phyloP scores from a whole-genome alignment of 2,113 vertebrate species.

The Paratilapia polleni region DNA sequence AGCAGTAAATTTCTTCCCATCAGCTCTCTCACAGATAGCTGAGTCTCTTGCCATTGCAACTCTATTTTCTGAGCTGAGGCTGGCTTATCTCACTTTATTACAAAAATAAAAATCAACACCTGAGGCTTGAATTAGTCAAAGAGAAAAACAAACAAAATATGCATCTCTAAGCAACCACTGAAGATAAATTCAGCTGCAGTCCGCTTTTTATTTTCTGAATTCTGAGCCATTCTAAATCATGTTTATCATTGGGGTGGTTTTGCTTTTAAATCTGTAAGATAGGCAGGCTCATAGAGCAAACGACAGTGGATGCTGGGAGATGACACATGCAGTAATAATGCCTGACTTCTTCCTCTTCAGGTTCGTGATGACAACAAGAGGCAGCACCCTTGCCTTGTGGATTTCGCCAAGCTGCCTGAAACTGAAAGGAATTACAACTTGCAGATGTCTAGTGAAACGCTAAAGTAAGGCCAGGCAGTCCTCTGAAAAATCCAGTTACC shows the following conservation, averaged over 20 bases:
- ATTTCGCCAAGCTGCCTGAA: conserved; percentile 95
- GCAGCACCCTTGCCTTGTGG: conserved; percentile 97
- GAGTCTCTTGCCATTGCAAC: not conserved
- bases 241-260: not conserved
- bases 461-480: conserved; percentile 85
- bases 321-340: not conserved
- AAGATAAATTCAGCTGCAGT: not conserved
- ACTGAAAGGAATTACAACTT: conserved; percentile 98
- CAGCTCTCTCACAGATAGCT: not conserved
- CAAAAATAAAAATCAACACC: conserved; percentile 14
- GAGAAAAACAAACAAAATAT: conserved; percentile 17
- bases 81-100: conserved; percentile 18
- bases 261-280: not conserved
- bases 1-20: conserved; percentile 10
- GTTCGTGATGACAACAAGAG: conserved; percentile 97
- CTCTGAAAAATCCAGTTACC: conserved; percentile 36
- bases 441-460: conserved; percentile 98
- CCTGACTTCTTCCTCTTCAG: conserved; percentile 68
- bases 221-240: not conserved
- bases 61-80: conserved; percentile 6
- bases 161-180: not conserved
- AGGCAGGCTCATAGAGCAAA: not conserved
- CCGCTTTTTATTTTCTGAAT: not conserved
- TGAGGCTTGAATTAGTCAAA: not conserved
- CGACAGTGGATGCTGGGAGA: not conserved